phyloP scores from a whole-genome alignment of 2,797 vertebrate species.

The Pseudochaenichthys georgianus region DNA sequence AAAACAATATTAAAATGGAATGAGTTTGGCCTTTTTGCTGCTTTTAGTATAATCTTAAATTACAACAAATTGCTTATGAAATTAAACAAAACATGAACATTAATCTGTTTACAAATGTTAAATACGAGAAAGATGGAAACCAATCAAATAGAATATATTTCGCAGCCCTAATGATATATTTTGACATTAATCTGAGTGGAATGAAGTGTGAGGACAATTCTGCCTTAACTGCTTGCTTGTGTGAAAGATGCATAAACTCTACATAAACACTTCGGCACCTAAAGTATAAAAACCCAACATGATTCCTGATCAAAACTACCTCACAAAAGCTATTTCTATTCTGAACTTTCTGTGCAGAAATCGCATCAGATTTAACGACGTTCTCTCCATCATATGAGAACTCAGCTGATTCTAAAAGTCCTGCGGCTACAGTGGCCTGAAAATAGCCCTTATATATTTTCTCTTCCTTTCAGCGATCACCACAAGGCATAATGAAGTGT shows the following conservation, averaged over 20 bases:
- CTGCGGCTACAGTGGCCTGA: constrained; percentile 39
- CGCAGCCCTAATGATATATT: too few relatives aligned
- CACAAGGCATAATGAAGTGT: constrained; percentile 60
- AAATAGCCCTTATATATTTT: constrained; percentile 56
- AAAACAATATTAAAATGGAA: too few relatives aligned
- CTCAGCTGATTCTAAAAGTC: constrained; percentile 74
- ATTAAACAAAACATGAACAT: too few relatives aligned
- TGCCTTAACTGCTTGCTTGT: background rate
- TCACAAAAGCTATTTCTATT: constrained; percentile 6
- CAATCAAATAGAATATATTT: too few relatives aligned
- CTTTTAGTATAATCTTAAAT: too few relatives aligned
- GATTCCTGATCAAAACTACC: constrained; percentile 4
- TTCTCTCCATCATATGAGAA: constrained; percentile 65
- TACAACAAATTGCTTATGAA: too few relatives aligned
- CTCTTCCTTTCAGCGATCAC: constrained; percentile 48
- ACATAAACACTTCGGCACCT: background rate
- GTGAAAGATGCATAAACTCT: background rate
- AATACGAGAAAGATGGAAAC: too few relatives aligned
- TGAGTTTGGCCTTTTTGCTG: too few relatives aligned
- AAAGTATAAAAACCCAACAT: background rate
- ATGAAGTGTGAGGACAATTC: background rate
- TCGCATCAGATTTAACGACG: constrained; percentile 25
- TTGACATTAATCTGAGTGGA: background rate
- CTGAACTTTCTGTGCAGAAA: constrained; percentile 13
- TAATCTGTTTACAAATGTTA: too few relatives aligned